Evolutionary conservation across 2,113 vertebrate species (phyloP), one percentile per base, ranked within the genome.

Genomic region (Perca flavescens): DNA sequence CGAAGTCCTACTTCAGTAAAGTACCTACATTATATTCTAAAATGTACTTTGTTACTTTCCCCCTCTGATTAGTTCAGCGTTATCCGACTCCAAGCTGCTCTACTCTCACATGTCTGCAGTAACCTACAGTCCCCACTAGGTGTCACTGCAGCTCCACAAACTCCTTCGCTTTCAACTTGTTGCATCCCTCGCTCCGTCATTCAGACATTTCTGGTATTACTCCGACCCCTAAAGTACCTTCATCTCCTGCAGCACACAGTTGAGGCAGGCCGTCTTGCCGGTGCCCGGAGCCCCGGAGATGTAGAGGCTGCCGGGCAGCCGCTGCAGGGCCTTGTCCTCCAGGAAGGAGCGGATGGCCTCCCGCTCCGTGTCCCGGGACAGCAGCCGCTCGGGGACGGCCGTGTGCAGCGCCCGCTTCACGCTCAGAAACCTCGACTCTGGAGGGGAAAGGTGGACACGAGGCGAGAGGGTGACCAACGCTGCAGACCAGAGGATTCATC

Each of bases 251-350:
- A 99, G 95, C 31, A 97, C 91, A 1, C 96, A 94, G 95, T 92
- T 97, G 83, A 99, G 74, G 57, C 97, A 98, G 52, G 97, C 98
- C 0, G 97, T 99, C 95, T 99, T 99, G 34, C 98, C 98, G 0
- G 98, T 99, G 1, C 98, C 98, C 0, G 98, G 98, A 0, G 97
- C 95, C 21, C 98, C 98, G 0, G 98, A 98, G 86, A 99, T 94
- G 83, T 99, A 99, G 71, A 99, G 96, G 87, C 98, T 98, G 74
- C 97, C 96, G 0, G 98, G 95, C 12, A 72, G 91, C 1, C 34
- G 80, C 5, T 31, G 91, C 66, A 94, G 92, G 60, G 96, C 80
- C 19, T 95, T 96, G 0, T 96, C 91, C 86, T 88, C 84, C 85
- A 99, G 93, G 90, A 99, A 99, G 3, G 89, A 91, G 5, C 86